Evolutionary conservation across 2,888 invertebrate genomes (phyloP).

Genomic region (Ichneumon xanthorius): DNA sequence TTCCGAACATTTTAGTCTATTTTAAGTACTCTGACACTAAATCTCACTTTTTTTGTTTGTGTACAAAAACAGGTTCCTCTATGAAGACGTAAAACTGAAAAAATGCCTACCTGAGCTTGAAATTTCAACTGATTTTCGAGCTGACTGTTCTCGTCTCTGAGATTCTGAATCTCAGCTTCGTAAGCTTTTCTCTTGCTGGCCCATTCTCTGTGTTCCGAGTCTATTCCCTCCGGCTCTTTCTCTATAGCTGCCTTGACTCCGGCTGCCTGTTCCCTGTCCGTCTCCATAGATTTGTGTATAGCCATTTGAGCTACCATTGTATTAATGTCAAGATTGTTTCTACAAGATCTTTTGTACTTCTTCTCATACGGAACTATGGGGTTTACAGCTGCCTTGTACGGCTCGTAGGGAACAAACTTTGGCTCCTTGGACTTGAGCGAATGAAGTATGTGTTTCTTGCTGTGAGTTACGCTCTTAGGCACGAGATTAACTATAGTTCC

Average conservation of each 20-base stretch:
- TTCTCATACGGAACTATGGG: slow-evolving; percentile 88
- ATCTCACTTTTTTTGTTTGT: background rate
- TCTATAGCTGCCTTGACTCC: slow-evolving; percentile 80
- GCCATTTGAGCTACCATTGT: slow-evolving; percentile 90
- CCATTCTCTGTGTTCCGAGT: slow-evolving; percentile 81
- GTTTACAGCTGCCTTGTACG: slow-evolving; percentile 94
- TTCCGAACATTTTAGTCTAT: background rate
- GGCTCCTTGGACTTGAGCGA: slow-evolving; percentile 88
- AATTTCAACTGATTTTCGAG: slow-evolving; percentile 93
- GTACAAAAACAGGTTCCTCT: background rate
- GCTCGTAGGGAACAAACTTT: slow-evolving; percentile 95
- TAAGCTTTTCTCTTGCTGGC: slow-evolving; percentile 86
- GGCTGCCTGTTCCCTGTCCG: slow-evolving; percentile 87
- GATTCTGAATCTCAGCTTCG: slow-evolving; percentile 87
- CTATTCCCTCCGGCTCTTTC: slow-evolving; percentile 69
- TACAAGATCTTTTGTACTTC: slow-evolving; percentile 82
- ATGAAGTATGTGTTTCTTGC: slow-evolving; percentile 85
- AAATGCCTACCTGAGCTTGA: slow-evolving; percentile 89
- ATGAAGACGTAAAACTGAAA: background rate
- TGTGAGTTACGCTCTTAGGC: slow-evolving; percentile 87
- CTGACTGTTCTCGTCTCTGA: slow-evolving; percentile 89
- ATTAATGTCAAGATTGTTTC: slow-evolving; percentile 89
- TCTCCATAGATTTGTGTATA: slow-evolving; percentile 87
- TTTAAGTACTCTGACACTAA: too few species aligned
- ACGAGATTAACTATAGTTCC: slow-evolving; percentile 87